phyloP scores from a whole-genome alignment of 2,113 vertebrate genomes.

The Centropus unirufus region DNA sequence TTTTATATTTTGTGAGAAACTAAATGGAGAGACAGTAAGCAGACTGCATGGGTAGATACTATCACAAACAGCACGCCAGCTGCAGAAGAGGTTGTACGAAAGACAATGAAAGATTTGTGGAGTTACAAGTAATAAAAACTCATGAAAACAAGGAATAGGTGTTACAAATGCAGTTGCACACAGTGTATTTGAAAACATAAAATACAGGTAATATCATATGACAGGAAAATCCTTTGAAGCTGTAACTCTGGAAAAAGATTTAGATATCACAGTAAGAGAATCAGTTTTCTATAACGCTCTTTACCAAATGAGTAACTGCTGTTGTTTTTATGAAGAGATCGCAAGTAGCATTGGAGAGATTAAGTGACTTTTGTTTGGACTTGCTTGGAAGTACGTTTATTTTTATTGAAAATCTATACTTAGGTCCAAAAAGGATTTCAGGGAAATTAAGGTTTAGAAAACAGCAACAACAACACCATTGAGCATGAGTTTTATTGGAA shows the following conservation, averaged over 20 bases:
- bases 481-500: neutral
- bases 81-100: neutral
- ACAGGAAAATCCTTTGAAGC: constrained; percentile 34
- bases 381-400: neutral
- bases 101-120: neutral
- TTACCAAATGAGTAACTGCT: neutral
- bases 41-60: neutral
- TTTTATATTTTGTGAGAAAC: neutral
- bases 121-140: neutral
- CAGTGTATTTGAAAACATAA: neutral
- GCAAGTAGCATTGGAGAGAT: neutral
- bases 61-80: rapidly evolving
- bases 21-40: neutral
- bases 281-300: neutral
- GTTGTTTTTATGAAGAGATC: neutral
- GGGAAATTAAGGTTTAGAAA: neutral
- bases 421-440: neutral
- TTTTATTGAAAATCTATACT: neutral
- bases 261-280: constrained; percentile 3
- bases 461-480: neutral
- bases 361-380: neutral
- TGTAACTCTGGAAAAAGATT: neutral
- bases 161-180: neutral
- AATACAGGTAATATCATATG: neutral
- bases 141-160: neutral